Evolutionary conservation across 1,140 invertebrate species (phyloP).

Genomic region (Pygmarrhopalites habei): DNA sequence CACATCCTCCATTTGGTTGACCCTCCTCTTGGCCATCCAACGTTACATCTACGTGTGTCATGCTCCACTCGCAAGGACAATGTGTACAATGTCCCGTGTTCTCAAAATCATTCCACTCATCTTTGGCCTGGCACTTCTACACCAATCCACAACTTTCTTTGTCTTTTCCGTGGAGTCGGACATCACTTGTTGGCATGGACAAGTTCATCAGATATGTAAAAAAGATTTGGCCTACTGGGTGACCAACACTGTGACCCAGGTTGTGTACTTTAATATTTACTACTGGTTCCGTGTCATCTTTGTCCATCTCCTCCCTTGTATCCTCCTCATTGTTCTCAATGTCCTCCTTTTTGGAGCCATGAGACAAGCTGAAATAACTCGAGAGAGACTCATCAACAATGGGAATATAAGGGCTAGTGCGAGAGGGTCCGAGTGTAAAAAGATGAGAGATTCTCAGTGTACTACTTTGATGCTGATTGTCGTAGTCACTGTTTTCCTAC

Average conservation of each 20-base stretch:
- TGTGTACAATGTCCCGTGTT: constrained; percentile 78
- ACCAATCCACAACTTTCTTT: constrained; percentile 70
- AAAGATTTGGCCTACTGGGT: constrained; percentile 59
- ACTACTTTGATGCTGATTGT: constrained; percentile 93
- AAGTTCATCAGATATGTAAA: constrained; percentile 44
- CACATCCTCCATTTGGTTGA: constrained; percentile 86
- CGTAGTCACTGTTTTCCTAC: constrained; percentile 81
- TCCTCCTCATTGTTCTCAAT: constrained; percentile 80
- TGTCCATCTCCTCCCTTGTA: constrained; percentile 82
- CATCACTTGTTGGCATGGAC: constrained; percentile 56
- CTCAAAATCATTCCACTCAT: constrained; percentile 68
- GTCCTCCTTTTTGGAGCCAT: constrained; percentile 77
- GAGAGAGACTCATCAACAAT: constrained; percentile 72
- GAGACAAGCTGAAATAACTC: constrained; percentile 67
- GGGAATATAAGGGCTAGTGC: constrained; percentile 45
- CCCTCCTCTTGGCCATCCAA: constrained; percentile 76
- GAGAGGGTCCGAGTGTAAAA: constrained; percentile 68
- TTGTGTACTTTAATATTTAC: constrained; percentile 72
- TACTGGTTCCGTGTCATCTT: constrained; percentile 80
- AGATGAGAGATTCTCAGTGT: constrained; percentile 76
- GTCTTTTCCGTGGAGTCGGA: constrained; percentile 55
- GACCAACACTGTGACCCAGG: constrained; percentile 51
- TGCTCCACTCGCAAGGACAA: constrained; percentile 69
- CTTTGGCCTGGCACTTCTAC: constrained; percentile 62
- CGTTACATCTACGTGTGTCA: constrained; percentile 88